These are phyloP conservation scores for Zaprionus kolodkinae DNA, from an alignment of 1,140 invertebrate genomes.

Conservation along the genomic window DNA sequence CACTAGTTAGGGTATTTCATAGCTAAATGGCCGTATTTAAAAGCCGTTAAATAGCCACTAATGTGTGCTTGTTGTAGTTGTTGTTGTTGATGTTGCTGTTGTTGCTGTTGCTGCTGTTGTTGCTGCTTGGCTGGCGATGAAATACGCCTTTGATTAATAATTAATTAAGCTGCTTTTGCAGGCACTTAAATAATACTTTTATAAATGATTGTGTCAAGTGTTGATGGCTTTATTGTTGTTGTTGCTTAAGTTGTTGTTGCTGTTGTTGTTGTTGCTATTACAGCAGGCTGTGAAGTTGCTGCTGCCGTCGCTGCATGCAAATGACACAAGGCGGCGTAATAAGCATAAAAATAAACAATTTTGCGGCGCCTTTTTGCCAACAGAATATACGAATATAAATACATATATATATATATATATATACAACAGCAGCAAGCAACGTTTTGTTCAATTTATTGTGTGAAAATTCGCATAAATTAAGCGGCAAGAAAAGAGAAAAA, in stretches of 20 bases:
- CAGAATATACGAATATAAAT: neutral
- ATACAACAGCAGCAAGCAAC: constrained; percentile 35
- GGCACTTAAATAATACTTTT: constrained; percentile 69
- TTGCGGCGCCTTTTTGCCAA: constrained; percentile 37
- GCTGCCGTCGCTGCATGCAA: constrained; percentile 60
- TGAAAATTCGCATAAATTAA: constrained; percentile 82
- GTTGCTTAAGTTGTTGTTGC: neutral
- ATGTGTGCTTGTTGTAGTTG: constrained; percentile 32
- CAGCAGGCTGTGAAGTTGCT: constrained; percentile 20
- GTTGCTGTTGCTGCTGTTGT: constrained; percentile 6
- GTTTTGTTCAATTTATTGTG: constrained; percentile 82
- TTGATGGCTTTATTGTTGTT: constrained; percentile 77
- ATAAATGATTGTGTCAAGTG: constrained; percentile 80
- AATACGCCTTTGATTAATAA: constrained; percentile 76
- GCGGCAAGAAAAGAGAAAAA: constrained; percentile 18
- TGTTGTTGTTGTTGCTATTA: constrained; percentile 11
- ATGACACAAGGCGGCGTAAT: constrained; percentile 71
- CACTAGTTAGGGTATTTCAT: constrained; percentile 30
- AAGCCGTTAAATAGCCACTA: constrained; percentile 48
- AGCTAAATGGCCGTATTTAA: constrained; percentile 48
- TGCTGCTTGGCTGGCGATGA: constrained; percentile 53
- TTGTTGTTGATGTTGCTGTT: constrained; percentile 18
- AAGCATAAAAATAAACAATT: constrained; percentile 81
- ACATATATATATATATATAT: constrained; percentile 13
- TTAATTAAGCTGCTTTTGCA: constrained; percentile 67